Conservation (phyloP, 2,888 invertebrate species). For the Coenonympha arcania region DNA sequence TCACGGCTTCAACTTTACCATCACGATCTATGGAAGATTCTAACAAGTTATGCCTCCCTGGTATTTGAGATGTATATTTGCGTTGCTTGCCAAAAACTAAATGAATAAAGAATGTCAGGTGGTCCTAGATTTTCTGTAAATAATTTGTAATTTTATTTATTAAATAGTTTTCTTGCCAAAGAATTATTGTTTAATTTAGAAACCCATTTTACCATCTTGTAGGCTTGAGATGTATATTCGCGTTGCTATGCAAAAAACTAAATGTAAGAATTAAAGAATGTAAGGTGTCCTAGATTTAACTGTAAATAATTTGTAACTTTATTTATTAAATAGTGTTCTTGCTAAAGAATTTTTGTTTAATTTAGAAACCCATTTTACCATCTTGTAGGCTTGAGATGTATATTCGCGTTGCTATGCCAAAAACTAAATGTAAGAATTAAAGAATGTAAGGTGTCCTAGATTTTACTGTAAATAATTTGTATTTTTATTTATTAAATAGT, state of each 20-base stretch:
- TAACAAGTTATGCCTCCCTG: conserved; percentile 27
- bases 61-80: conserved; percentile 24
- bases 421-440: background rate
- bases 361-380: no score
- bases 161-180: conserved; percentile 11
- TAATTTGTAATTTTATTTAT: conserved; percentile 18
- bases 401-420: no score
- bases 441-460: no score
- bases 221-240: no score
- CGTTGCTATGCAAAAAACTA: no score
- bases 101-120: no score
- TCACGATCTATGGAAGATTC: conserved; percentile 62
- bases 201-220: no score
- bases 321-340: conserved; percentile 18
- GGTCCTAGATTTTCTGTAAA: conserved; percentile 13
- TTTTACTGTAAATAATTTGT: no score
- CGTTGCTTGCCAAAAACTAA: background rate
- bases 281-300: no score
- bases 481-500: no score
- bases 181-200: background rate
- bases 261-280: no score
- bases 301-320: conserved; percentile 14
- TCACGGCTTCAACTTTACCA: conserved; percentile 58
- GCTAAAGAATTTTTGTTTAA: background rate
- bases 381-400: no score